Base-by-base conservation (phyloP, 2,113 vertebrate genomes). In the Elaphurus davidianus region DNA sequence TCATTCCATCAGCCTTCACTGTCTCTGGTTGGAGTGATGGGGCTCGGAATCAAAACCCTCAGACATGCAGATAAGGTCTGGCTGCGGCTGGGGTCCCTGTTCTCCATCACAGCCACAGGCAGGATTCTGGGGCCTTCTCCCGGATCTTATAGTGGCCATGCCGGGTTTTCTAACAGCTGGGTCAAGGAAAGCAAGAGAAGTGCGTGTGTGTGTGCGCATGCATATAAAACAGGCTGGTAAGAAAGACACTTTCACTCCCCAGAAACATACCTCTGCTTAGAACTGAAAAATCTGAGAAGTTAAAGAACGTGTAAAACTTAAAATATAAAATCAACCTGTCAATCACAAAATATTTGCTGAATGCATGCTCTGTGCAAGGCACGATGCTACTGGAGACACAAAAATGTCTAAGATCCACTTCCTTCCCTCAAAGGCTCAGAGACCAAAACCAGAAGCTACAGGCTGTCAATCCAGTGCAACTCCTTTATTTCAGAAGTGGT, bases 381-480 rank as follows among this genome's bases (percentile, higher is more conserved):
- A 52, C 1, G 8, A n/a, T 43, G 47, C n/a, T 52, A 60, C 8
- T 33, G 57, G 62, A 92, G 43, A 76, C 8, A 13, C 19, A 78
- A 83, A 71, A n/a, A 40, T 71, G 14, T 43, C 6, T 27, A 84
- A 50, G 4, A 33, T 40, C 16, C 28, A 55, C 64, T 64, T 83
- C n/a, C 30, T 95, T 92, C 59, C 71, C 57, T 84, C 57, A 45
- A 91, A 76, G 57, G 10, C 28, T 79, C 82, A 74, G 62, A 95
- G 19, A 74, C 47, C 78, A 74, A 90, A 91, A 71, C 88, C 47
- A 83, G 55, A 62, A 91, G n/a, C 47, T 30, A 40, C n/a, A 59
- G 33, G 60, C 25, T 11, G 74, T 54, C 59, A 36, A 40, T 9
- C n/a, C 14, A 76, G 28, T 4, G 14, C 33, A 67, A 45, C 10